Percentiles rank a stretch among this genome's conserved stretches.
These are phyloP conservation scores for Nomada ferruginata DNA, from an alignment of 2,888 invertebrate genomes.

Conservation along the genomic window DNA sequence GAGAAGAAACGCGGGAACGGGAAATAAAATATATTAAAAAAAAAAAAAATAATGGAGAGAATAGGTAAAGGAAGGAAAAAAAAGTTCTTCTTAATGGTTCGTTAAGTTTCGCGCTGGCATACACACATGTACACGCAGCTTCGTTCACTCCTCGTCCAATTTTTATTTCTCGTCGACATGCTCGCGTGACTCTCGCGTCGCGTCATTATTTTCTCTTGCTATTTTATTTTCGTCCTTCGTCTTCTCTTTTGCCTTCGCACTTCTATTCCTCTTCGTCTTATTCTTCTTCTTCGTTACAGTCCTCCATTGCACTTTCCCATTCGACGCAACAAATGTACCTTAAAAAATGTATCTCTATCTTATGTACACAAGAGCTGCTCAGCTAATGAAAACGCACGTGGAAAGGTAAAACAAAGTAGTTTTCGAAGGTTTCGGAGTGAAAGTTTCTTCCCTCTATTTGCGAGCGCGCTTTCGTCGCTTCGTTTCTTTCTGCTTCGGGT, in stretches of 20 bases:
- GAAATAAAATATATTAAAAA: not conserved
- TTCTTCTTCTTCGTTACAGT: conserved; percentile 60
- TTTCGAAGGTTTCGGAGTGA: conserved; percentile 6
- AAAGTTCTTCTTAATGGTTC: conserved; percentile 39
- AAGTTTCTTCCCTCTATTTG: conserved; percentile 13
- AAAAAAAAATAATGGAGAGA: not conserved
- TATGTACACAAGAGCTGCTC: conserved; percentile 79
- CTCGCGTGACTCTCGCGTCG: conserved; percentile 27
- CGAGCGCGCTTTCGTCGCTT: conserved; percentile 8
- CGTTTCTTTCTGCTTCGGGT: conserved; percentile 10
- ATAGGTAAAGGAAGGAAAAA: not conserved
- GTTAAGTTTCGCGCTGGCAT: conserved; percentile 31
- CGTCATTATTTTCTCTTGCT: conserved; percentile 27
- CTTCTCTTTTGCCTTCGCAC: conserved; percentile 39
- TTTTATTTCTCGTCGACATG: conserved; percentile 20
- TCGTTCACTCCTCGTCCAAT: conserved; percentile 22
- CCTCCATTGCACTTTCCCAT: conserved; percentile 84
- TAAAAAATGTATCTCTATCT: conserved; percentile 78
- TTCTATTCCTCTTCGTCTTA: conserved; percentile 39
- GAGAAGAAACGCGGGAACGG: conserved; percentile 32
- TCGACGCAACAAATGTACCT: conserved; percentile 81
- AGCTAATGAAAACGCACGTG: conserved; percentile 66
- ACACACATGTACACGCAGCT: conserved; percentile 5
- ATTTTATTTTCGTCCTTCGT: conserved; percentile 20
- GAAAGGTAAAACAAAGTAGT: conserved; percentile 33